phyloP scores from a whole-genome alignment of 2,888 invertebrate genomes.

The Luffia ferchaultella region DNA sequence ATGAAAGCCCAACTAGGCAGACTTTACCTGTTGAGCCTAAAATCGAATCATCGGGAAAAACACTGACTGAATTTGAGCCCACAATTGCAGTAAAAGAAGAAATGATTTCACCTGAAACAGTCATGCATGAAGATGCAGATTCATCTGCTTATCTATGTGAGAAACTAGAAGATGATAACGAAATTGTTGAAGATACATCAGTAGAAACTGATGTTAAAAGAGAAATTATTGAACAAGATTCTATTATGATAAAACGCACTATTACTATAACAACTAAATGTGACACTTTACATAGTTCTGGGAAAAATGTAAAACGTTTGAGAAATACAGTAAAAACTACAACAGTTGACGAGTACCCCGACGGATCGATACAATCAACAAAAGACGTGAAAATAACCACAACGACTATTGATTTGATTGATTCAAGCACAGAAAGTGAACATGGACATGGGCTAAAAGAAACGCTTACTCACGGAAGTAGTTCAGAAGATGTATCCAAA shows the following conservation, averaged over 20 bases:
- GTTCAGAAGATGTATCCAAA: conserved; percentile 50
- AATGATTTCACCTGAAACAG: too few relatives aligned
- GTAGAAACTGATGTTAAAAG: conserved; percentile 47
- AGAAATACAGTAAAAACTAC: conserved; percentile 65
- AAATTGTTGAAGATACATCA: conserved; percentile 44
- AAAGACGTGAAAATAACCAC: conserved; percentile 59
- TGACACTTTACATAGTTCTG: conserved; percentile 54
- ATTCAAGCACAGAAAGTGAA: background rate
- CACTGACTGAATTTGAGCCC: too few relatives aligned
- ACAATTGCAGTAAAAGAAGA: too few relatives aligned
- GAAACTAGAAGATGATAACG: conserved; percentile 20
- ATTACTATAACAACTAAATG: conserved; percentile 53
- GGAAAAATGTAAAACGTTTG: conserved; percentile 60
- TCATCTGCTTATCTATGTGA: too few relatives aligned
- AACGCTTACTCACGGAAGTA: conserved; percentile 24
- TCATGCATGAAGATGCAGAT: too few relatives aligned
- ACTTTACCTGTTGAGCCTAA: too few relatives aligned
- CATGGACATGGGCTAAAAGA: background rate
- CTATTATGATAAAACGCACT: conserved; percentile 39
- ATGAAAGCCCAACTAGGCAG: too few relatives aligned
- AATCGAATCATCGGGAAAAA: too few relatives aligned
- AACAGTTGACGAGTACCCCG: conserved; percentile 52
- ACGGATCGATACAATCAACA: conserved; percentile 64
- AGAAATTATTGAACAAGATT: conserved; percentile 39
- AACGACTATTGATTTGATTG: background rate